Base-by-base conservation (phyloP, 1,140 invertebrate species). In the Aphelinus atriplicis region DNA sequence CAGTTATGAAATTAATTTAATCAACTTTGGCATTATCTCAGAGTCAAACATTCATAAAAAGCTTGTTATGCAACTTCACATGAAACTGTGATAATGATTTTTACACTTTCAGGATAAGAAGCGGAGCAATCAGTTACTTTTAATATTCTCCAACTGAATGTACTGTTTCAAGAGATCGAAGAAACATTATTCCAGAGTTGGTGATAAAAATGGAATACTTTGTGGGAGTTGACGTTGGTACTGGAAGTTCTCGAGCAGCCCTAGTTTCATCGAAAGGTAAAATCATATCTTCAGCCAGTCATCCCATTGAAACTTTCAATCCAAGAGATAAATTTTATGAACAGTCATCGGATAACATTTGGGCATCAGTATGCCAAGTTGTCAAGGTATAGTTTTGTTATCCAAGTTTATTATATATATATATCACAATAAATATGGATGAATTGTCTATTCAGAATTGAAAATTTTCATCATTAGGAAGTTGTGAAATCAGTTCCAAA, bases 191-290 rank as follows among this genome's bases (percentile, higher is more conserved):
- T 63, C 1, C 26, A 50, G 42, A 48, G n/a, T 3, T 26, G 53
- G 4, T 42, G 2, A 53, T 48, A 0, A 70, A 66, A 26, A 86
- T 86, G 83, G 82, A 86, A 77, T 93, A 92, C 84, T 97, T 94
- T 86, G 90, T 98, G 81, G 96, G 96, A 70, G 95, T 99, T 42
- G 97, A 99, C 88, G 96, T 98, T 43, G 97, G 97, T 46, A 97
- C 96, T 5, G 93, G 93, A 55, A 97, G 96, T 89, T 95, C 92
- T 7, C 86, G 97, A 75, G 95, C 94, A 42, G 96, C 93, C 53
- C 83, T 98, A 45, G 93, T 97, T 7, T 84, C 89, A 56, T 81
- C 87, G 2, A 81, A 88, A 58, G 96, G 96, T 2, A 89, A 91
- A 79, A 88, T 97, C 42, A 55, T 93, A 2, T 90, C 91, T 79